These are phyloP conservation scores for Drosophila baimaii DNA, from an alignment of 1,140 invertebrate genomes.

Conservation along the genomic window DNA sequence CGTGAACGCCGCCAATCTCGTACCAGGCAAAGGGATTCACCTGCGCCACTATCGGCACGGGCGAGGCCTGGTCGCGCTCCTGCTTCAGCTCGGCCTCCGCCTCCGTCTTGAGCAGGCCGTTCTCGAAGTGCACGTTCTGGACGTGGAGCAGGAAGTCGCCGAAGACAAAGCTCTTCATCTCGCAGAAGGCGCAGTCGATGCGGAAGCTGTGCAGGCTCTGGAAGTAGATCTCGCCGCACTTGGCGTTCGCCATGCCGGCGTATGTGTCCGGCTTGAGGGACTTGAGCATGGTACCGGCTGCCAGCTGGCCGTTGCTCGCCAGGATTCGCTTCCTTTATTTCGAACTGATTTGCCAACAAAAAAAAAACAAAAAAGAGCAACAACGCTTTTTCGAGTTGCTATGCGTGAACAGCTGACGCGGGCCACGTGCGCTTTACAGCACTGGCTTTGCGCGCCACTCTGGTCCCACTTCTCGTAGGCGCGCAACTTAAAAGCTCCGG, in stretches of 20 bases:
- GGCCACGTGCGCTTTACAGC: constrained; percentile 8
- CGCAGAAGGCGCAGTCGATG: constrained; percentile 71
- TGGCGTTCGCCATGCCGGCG: constrained; percentile 68
- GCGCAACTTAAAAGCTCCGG: background rate
- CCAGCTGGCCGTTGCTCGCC: constrained; percentile 41
- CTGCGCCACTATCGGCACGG: constrained; percentile 26
- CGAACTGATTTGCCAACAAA: constrained; percentile 3
- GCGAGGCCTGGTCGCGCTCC: constrained; percentile 21
- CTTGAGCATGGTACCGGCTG: constrained; percentile 60
- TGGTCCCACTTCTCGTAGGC: background rate
- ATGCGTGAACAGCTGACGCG: constrained; percentile 48
- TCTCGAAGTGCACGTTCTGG: constrained; percentile 67
- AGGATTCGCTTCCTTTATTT: constrained; percentile 31
- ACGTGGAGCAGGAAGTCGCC: constrained; percentile 73
- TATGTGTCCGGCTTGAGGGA: constrained; percentile 65
- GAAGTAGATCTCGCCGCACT: constrained; percentile 79
- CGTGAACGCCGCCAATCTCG: constrained; percentile 39
- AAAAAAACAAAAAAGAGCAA: constrained; percentile 27
- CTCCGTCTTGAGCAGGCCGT: constrained; percentile 68
- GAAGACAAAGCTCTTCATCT: constrained; percentile 76
- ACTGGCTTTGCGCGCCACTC: constrained; percentile 13
- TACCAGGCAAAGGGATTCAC: constrained; percentile 65
- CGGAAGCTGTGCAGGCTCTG: constrained; percentile 68
- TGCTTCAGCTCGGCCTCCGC: constrained; percentile 40
- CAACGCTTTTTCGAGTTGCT: constrained; percentile 50